Base-by-base conservation (phyloP, 1,140 invertebrate genomes). In the Drosophila triauraria region DNA sequence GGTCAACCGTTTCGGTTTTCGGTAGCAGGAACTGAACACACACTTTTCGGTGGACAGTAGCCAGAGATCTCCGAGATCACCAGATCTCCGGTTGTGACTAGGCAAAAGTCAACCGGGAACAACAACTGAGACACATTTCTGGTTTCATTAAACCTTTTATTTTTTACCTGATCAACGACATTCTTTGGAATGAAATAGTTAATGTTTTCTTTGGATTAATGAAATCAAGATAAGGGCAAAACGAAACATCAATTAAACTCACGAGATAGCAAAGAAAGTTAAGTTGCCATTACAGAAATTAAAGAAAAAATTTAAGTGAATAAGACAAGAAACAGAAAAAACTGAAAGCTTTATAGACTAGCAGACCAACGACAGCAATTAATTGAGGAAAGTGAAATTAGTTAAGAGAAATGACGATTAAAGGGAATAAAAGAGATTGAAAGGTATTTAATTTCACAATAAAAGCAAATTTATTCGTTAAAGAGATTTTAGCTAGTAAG, bases 21-120 rank as follows among this genome's bases (percentile, higher is more conserved):
- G 32, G 38, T 40, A 78, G 50, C 75, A 78, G 75, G 75, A 78
- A 78, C 75, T 78, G 64, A 62, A 67, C 47, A 69, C 47, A 69
- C 65, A 53, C 61, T 53, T 44, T 44, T 30, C 30, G 62, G 13
- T 44, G 13, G 12, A 42, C 67, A 30, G 67, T 70, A 40, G 48
- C 63, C 63, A 25, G 48, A 54, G 62, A 70, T 70, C 40, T 46
- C 4, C 25, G 48, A 54, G 67, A 70, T 70, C 40, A 46, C 4
- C 25, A 70, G 68, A 68, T 57, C 20, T 32, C 47, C 38, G 46
- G 60, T 30, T 67, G 61, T 35, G 65, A 69, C 59, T 50, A 15
- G 35, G 30, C 60, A 51, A 63, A 63, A 20, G 47, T 51, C 46
- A 63, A 12, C 35, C 13, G 54, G 54, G 32, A 35, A 35, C 32